Evolutionary conservation across 2,888 invertebrate genomes (phyloP), one percentile per base, ranked within the genome.

Genomic region (Temnothorax ravouxi): DNA sequence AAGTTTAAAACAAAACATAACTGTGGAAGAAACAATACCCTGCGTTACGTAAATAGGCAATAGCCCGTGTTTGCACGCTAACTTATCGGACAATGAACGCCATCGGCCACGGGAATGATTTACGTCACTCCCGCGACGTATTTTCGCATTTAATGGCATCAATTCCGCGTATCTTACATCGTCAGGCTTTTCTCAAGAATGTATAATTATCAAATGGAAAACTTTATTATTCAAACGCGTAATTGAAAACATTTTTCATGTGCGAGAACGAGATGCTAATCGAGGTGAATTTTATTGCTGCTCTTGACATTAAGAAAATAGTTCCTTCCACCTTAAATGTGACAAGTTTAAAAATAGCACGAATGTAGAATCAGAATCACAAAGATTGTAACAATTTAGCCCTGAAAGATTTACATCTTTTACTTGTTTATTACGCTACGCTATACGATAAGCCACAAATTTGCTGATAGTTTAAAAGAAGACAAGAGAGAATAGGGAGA

Each of bases 31-130:
- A 18, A 4, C 47, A 47, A 67, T 67, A 41, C 18, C 18, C 25
- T 29, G 18, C 25, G 15, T 67, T 67, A 67, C 67, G 11, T 67
- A 67, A 67, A 67, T 11, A 29, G 25, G 11, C 38, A 64, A 64
- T 21, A n/a, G 25, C 44, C 44, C 25, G 25, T 34, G 34, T 67
- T 67, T 67, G 18, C 4, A 47, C 5, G 18, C 25, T 25, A 41
- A 44, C 41, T 25, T 47, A 29, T 29, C 44, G 47, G 67, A 67
- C 67, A 67, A 67, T 67, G 47, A 67, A 67, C 47, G 67, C 29
- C 67, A 47, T 67, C 47, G 18, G 2, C 9, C 13, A n/a, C 9
- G 29, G 34, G 34, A 29, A 21, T 41, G 38, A 50, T 41, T 41
- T 2, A 41, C 41, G 25, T 47, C 44, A 44, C n/a, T 25, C 25